Evolutionary conservation across 2,888 invertebrate genomes (phyloP), one percentile per base, ranked within the genome.

Genomic region (Antitype chi): DNA sequence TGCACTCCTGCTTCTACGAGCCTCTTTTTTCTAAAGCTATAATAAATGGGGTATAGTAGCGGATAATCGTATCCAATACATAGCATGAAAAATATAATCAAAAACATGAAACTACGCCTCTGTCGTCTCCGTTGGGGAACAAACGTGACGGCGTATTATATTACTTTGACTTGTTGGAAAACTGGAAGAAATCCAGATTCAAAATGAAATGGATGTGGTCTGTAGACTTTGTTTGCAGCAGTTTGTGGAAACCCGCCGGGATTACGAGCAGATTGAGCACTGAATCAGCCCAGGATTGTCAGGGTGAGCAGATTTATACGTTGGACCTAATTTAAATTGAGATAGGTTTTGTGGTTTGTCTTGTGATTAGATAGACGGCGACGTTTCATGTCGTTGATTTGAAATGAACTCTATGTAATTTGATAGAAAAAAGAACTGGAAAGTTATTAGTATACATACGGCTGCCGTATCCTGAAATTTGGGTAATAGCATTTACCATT

Each of bases 231-330:
- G 78, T 78, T 68, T 70, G 85, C 73, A 68, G 70, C 47, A 69
- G 76, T 77, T 85, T 52, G 70, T 53, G 60, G 38, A 53, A 73
- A 38, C 63, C 85, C 78, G 49, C 38, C 9, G 83, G 82, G 83
- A 83, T 71, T 74, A 60, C 67, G 13, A 74, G 13, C 57, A 78
- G 78, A 85, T 78, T 83, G 85, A 82, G 70, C 38, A 74, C 71
- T 80, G 74, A 85, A 85, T 85, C 85, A 85, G 71, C 15, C 59
- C 47, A 55, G 71, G 69, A 71, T 82, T 81, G 85, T 76, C 82
- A 70, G 81, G 6, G 23, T 53, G 57, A 32, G 70, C 55, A 67
- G 85, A 84, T 82, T 82, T 85, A 69, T 81, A 70, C 28, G 66
- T 64, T 64, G 68, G 52, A 66, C 70, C 68, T 82, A 85, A 82